A percentile compares a stretch with the other conserved stretches of the same genome.
Conservation (phyloP, 2,888 invertebrate genomes). For the Patella pellucida region DNA sequence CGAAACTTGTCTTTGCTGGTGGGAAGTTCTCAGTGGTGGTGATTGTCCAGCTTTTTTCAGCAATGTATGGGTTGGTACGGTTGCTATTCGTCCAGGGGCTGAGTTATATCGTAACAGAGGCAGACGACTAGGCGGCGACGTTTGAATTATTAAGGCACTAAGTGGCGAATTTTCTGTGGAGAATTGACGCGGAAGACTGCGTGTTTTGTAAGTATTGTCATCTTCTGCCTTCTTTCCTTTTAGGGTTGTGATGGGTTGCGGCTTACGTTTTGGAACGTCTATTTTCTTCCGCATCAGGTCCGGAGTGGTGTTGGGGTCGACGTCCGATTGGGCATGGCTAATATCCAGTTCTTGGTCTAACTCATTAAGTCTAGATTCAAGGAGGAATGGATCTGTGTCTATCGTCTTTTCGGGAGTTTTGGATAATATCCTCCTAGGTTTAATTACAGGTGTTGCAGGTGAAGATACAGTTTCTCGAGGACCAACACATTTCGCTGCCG, state of each 20-base stretch:
- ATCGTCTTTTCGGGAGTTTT: not conserved
- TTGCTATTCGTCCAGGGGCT: slow-evolving; percentile 60
- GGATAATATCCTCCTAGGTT: not conserved
- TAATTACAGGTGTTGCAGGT: not conserved
- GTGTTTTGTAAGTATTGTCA: slow-evolving; percentile 36
- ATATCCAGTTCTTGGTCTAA: not conserved
- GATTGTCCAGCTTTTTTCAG: slow-evolving; percentile 29
- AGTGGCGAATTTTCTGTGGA: slow-evolving; percentile 31
- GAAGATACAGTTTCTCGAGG: not conserved
- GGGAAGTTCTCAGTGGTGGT: slow-evolving; percentile 11
- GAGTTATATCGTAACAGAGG: slow-evolving; percentile 56
- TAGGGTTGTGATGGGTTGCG: slow-evolving; percentile 61
- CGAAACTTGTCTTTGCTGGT: slow-evolving; percentile 29
- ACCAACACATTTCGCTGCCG: not conserved
- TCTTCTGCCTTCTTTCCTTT: slow-evolving; percentile 41
- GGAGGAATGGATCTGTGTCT: not conserved
- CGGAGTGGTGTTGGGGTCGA: not conserved
- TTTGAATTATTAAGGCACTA: slow-evolving; percentile 44
- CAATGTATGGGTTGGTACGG: slow-evolving; percentile 53
- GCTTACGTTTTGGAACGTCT: slow-evolving; percentile 45
- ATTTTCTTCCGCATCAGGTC: not conserved
- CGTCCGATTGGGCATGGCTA: not conserved
- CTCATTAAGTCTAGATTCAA: not conserved
- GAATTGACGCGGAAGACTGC: slow-evolving; percentile 44
- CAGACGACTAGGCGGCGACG: slow-evolving; percentile 41